Percentiles rank a stretch among this genome's conserved stretches.
Conservation (phyloP, 2,797 vertebrate genomes). For the Crypturellus tataupa region DNA sequence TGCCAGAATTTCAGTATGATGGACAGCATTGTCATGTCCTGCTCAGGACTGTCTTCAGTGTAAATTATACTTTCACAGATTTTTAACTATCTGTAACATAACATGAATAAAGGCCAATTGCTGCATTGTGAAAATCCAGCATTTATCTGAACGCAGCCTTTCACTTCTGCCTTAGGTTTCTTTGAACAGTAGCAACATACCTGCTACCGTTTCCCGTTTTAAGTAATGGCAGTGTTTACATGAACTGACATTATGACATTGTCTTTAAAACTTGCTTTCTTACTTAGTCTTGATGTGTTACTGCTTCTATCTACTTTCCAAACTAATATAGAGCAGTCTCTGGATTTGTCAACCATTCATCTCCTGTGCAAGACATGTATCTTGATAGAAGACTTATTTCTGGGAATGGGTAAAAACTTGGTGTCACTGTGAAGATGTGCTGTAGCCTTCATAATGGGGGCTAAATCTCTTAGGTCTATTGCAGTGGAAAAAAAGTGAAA, state of each 20-base stretch:
- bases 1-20: neutral
- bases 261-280: slow-evolving; percentile 7
- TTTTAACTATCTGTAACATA: neutral
- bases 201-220: neutral
- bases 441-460: neutral
- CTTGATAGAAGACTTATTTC: neutral
- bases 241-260: neutral
- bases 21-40: neutral
- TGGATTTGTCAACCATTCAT: neutral
- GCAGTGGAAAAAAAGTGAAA: neutral
- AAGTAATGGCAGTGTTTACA: neutral
- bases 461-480: neutral
- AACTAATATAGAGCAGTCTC: neutral
- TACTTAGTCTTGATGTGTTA: neutral
- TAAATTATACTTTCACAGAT: neutral
- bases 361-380: neutral
- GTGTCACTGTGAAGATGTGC: neutral
- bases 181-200: neutral
- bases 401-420: neutral
- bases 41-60: neutral
- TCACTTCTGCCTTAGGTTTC: neutral
- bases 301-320: neutral
- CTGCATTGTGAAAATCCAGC: neutral
- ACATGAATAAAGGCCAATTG: neutral
- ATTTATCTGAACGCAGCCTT: neutral